Evolutionary conservation across 2,888 invertebrate species (phyloP), one percentile per base, ranked within the genome.

Genomic region (Noctua pronuba): DNA sequence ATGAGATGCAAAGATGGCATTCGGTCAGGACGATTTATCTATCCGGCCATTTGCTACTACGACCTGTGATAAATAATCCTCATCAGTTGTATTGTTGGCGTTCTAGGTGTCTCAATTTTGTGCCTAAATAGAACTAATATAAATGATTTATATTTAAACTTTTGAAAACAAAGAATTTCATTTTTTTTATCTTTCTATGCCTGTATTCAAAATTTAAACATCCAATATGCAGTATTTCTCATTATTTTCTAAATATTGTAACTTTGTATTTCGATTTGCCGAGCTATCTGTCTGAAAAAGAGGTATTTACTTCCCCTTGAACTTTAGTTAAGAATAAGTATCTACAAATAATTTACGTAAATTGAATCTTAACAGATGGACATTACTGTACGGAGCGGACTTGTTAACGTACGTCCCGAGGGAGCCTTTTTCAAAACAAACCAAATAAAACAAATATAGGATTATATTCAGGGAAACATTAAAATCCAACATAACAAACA

Each of bases 401-500:
- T 74, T 70, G 38, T 38, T 64, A 67, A 77, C 46, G 21, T 68
- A 74, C 64, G 60, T 80, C 75, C 82, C 83, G 78, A 88, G 90
- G 92, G 88, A 85, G 81, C 75, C 82, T 77, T 84, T 55, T 90
- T 86, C 85, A 96, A 96, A 96, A 94, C 90, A 96, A 95, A 96
- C 95, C 94, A 95, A 94, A 93, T 92, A 94, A 95, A 96, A 96
- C 96, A 96, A 96, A 96, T 96, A 96, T 95, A 96, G 96, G 96
- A 96, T 96, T 96, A 96, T 96, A 96, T 96, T 96, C 94, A 96
- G 93, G 94, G 95, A 95, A 96, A 96, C 95, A 95, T 95, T 96
- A 91, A 94, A 95, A 94, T 94, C 95, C 95, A 95, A 95, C 94
- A 94, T 91, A 92, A 92, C 93, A 94, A 94, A 94, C 94, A 92